Percentiles rank a stretch among this genome's conserved stretches.
Conservation (phyloP, 2,888 invertebrate species). For the Rotaria macrura region DNA sequence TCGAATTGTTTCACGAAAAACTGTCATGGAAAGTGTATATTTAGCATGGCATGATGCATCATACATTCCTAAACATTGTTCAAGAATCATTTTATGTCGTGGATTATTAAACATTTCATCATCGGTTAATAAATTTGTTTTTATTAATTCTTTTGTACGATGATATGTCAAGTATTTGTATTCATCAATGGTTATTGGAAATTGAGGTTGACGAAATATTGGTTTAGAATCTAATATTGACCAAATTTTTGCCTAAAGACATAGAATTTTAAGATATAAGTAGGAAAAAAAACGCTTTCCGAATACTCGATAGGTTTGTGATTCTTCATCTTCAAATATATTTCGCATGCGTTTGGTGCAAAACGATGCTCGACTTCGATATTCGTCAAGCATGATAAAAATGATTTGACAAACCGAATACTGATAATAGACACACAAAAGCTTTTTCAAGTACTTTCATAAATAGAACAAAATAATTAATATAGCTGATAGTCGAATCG, state of each 20-base stretch:
- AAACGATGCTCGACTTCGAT: not conserved
- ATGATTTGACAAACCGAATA: not conserved
- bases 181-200: not conserved
- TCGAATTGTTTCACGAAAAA: slow-evolving; percentile 52
- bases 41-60: slow-evolving; percentile 49
- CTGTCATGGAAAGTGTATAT: slow-evolving; percentile 44
- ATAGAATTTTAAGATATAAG: not conserved
- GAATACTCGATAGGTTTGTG: not conserved
- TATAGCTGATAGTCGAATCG: too few species aligned
- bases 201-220: not conserved
- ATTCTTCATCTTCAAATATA: not conserved
- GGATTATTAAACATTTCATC: slow-evolving; percentile 52
- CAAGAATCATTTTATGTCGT: slow-evolving; percentile 42
- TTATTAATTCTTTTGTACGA: slow-evolving; percentile 58
- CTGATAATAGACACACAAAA: too few species aligned
- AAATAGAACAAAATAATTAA: too few species aligned
- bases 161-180: slow-evolving; percentile 47
- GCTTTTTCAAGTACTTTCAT: too few species aligned
- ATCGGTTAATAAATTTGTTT: slow-evolving; percentile 52
- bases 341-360: not conserved
- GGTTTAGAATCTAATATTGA: not conserved
- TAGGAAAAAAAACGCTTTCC: not conserved
- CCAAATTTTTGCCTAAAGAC: not conserved
- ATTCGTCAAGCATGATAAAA: not conserved
- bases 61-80: slow-evolving; percentile 45